phyloP scores from a whole-genome alignment of 2,797 vertebrate species.

The Poecilia velifera region DNA sequence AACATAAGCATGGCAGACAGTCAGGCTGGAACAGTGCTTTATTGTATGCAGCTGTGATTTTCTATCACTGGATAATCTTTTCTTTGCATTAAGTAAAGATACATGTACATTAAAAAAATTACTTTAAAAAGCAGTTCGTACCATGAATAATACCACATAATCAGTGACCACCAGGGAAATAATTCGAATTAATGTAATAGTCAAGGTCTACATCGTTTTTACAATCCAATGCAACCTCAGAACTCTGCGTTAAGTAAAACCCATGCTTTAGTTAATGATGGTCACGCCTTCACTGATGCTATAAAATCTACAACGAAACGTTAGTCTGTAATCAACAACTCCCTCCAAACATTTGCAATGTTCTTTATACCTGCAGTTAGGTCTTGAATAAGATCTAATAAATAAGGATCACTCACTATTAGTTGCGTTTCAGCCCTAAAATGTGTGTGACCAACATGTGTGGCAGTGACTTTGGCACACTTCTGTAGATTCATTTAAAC shows the following conservation, averaged over 20 bases:
- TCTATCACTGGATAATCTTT: not conserved
- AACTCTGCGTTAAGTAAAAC: not conserved
- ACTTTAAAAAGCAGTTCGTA: not conserved
- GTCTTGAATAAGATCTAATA: not conserved
- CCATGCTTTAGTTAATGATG: not conserved
- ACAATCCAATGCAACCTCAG: not conserved
- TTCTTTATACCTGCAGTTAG: slow-evolving; percentile 11
- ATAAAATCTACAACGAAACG: slow-evolving; percentile 1
- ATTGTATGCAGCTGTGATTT: not conserved
- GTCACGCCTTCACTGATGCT: slow-evolving; percentile 2
- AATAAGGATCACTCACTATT: not conserved
- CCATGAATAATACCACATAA: not conserved
- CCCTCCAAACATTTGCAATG: slow-evolving; percentile 23
- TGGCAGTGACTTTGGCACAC: slow-evolving; percentile 30
- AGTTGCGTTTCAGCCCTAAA: not conserved
- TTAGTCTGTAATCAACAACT: slow-evolving; percentile 22
- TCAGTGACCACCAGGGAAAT: not conserved
- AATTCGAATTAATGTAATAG: not conserved
- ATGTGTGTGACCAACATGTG: not conserved
- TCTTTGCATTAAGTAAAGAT: not conserved
- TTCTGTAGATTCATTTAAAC: slow-evolving; percentile 60
- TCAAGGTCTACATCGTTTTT: not conserved
- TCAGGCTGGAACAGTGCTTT: not conserved
- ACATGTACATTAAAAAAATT: not conserved
- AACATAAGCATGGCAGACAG: not conserved